phyloP scores from a whole-genome alignment of 2,797 vertebrate genomes.

The Garrulus glandarius region DNA sequence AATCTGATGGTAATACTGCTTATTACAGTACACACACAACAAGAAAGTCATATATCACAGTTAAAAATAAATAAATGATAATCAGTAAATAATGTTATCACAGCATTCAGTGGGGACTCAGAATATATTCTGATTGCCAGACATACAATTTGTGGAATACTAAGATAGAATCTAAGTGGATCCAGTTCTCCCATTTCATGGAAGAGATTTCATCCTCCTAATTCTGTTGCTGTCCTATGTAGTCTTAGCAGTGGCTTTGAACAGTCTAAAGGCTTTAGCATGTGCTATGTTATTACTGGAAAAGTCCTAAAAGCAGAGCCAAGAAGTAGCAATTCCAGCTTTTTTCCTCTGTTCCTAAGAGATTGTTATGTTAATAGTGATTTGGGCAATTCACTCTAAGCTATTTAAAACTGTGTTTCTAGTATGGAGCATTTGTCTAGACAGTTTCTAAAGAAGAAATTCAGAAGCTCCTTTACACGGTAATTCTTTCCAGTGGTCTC shows the following conservation, averaged over 20 bases:
- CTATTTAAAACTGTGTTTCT: neutral
- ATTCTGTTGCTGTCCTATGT: neutral
- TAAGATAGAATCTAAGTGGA: neutral
- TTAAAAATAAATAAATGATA: neutral
- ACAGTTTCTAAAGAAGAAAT: neutral
- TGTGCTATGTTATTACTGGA: neutral
- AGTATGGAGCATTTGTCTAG: neutral
- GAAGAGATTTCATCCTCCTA: accelerated
- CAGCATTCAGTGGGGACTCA: neutral
- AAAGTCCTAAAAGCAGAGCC: neutral
- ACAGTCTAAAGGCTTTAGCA: neutral
- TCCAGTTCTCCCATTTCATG: neutral
- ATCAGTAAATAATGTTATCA: neutral
- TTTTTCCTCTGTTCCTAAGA: neutral
- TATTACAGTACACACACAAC: neutral
- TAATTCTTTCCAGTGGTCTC: neutral
- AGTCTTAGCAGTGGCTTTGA: neutral
- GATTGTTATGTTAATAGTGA: neutral
- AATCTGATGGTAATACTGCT: neutral
- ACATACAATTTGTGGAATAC: neutral
- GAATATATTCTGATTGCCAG: neutral
- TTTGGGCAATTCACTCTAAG: neutral
- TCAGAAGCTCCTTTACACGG: neutral
- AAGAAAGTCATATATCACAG: neutral
- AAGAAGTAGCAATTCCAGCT: neutral